Evolutionary conservation across 2,797 vertebrate species (phyloP).

Genomic region (Clarias fuscus): DNA sequence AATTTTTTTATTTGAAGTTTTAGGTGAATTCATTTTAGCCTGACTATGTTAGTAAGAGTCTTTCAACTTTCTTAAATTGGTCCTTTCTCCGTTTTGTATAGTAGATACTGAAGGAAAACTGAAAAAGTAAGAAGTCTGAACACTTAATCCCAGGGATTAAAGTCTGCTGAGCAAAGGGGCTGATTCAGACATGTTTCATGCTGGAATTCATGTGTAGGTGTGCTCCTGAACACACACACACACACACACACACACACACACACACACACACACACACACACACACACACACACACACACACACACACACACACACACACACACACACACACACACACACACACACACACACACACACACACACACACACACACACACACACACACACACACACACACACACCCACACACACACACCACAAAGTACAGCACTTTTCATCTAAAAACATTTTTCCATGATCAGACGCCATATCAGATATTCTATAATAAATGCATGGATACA

Average conservation of each 20-base stretch:
- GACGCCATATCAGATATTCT: neutral
- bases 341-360: slow-evolving; percentile 7
- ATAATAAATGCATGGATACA: neutral
- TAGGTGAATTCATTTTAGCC: neutral
- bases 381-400: neutral
- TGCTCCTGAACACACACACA: slow-evolving; percentile 18
- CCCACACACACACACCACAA: too few relatives aligned
- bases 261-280: neutral
- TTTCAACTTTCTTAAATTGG: neutral
- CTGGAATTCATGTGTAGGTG: slow-evolving; percentile 65
- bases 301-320: neutral
- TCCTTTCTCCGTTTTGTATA: neutral
- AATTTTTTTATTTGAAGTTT: too few relatives aligned
- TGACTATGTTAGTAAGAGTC: neutral
- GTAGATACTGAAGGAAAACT: neutral
- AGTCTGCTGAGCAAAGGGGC: neutral
- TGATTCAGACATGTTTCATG: slow-evolving; percentile 44
- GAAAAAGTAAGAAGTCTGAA: neutral
- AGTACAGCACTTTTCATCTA: neutral
- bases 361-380: slow-evolving; percentile 5
- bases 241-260: neutral
- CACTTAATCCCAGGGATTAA: slow-evolving; percentile 23
- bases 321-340: slow-evolving; percentile 7
- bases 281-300: neutral
- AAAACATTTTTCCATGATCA: neutral